These are phyloP conservation scores for Leptinotarsa rubiginosa DNA, from an alignment of 2,888 invertebrate genomes.

Conservation along the genomic window DNA sequence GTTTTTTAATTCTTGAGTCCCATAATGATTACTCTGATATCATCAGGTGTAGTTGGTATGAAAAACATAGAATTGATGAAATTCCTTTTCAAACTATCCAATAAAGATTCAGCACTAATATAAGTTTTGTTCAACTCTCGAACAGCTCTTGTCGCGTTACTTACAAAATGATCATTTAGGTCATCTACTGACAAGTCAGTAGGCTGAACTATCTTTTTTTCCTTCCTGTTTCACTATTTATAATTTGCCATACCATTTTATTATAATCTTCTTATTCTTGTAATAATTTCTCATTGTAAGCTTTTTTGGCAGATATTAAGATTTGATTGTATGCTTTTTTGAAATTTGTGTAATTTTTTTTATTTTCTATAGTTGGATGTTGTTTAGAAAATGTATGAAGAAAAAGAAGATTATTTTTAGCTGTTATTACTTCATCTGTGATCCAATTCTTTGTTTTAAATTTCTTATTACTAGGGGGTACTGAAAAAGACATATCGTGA, in stretches of 20 bases:
- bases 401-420: neutral
- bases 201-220: neutral
- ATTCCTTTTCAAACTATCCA: constrained; percentile 1
- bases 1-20: too few species aligned
- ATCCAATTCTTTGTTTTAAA: neutral
- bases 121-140: neutral
- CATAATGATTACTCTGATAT: too few species aligned
- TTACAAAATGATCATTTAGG: neutral
- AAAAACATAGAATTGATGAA: neutral
- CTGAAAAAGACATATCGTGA: neutral
- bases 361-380: neutral
- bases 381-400: neutral
- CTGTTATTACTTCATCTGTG: neutral
- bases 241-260: too few species aligned
- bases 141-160: neutral
- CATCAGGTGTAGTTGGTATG: too few species aligned
- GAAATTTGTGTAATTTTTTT: neutral
- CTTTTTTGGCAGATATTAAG: neutral
- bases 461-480: neutral
- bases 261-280: neutral
- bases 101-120: neutral
- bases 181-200: neutral
- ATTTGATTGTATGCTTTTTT: constrained; percentile 1
- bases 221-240: neutral
- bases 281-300: neutral